Evolutionary conservation across 2,113 vertebrate species (phyloP).

Genomic region (Toxotes chatareus): DNA sequence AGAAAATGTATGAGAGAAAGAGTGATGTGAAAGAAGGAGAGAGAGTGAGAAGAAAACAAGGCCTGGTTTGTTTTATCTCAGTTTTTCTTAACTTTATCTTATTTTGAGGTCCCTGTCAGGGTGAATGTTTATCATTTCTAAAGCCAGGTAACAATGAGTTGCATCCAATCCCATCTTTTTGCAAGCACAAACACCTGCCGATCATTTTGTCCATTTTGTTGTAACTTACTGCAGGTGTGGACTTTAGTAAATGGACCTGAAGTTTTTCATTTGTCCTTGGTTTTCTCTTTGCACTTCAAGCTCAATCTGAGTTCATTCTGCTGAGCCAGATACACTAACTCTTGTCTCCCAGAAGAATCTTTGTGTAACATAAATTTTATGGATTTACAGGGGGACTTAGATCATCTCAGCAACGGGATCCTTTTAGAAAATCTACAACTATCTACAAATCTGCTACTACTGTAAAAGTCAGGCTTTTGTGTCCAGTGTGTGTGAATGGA

Average conservation of each 20-base stretch:
- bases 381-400: constrained; percentile 30
- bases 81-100: constrained; percentile 10
- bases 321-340: neutral
- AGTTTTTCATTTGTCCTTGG: neutral
- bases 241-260: neutral
- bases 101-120: neutral
- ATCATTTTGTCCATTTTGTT: neutral
- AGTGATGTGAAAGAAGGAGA: constrained; percentile 56
- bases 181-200: neutral
- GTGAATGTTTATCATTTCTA: constrained; percentile 3
- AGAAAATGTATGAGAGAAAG: constrained; percentile 63
- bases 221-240: neutral
- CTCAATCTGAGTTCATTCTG: constrained; percentile 13
- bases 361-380: constrained; percentile 31
- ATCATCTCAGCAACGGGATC: constrained; percentile 18
- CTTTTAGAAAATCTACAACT: constrained; percentile 32
- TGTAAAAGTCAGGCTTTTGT: constrained; percentile 20
- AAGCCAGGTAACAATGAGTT: neutral
- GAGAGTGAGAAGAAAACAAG: constrained; percentile 12
- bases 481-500: constrained; percentile 5
- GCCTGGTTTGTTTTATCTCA: neutral
- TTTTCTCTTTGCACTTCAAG: constrained; percentile 23
- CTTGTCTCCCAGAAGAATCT: neutral
- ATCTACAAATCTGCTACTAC: constrained; percentile 31
- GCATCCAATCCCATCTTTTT: neutral